Base-by-base conservation (phyloP, 2,888 invertebrate genomes). In the Rhimphoctona megacephalus region DNA sequence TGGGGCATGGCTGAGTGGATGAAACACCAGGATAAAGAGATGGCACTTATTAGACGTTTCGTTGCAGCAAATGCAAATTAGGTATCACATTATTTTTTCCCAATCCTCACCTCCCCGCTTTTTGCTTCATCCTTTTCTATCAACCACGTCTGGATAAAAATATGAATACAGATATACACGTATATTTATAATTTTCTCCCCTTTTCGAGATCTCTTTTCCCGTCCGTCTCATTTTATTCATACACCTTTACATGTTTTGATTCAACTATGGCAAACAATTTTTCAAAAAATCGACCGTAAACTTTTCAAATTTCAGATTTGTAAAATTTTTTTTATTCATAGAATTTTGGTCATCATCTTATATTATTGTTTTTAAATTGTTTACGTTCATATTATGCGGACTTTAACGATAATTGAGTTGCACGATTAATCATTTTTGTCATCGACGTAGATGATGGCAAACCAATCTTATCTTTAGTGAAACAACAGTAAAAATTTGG, bases 21-120 rank as follows among this genome's bases (percentile, higher is more conserved):
- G 66, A 36, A 69, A 72, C 54, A 36, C 78, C 52, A 14, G 73
- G 39, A 77, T 72, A 69, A 85, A 82, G 82, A 79, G 74, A 76
- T 69, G 82, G 52, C 61, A 85, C 85, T 85, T 82, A 82, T 85
- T 82, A 85, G 85, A 79, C 85, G 82, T 82, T 85, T 82, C 85
- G 79, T 84, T 81, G 81, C 73, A 81, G 52, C 74, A 73, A 81
- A 83, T 86, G 83, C 86, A 86, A 86, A 86, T 86, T 84, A 81
- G 84, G 67, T 86, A 73, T 84, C 73, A 52, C 66, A 70, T 86
- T 70, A n/a, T 81, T 83, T 83, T 83, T 73, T 80, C 33, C 49
- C n/a, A n/a, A 39, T 30, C 73, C 39, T 54, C 46, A 5, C 30
- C 39, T 52, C 14, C 57, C 49, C 74, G 22, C 79, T 64, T 57